Evolutionary conservation across 2,888 invertebrate genomes (phyloP), one percentile per base, ranked within the genome.

Genomic region (Perizoma affinitatum): DNA sequence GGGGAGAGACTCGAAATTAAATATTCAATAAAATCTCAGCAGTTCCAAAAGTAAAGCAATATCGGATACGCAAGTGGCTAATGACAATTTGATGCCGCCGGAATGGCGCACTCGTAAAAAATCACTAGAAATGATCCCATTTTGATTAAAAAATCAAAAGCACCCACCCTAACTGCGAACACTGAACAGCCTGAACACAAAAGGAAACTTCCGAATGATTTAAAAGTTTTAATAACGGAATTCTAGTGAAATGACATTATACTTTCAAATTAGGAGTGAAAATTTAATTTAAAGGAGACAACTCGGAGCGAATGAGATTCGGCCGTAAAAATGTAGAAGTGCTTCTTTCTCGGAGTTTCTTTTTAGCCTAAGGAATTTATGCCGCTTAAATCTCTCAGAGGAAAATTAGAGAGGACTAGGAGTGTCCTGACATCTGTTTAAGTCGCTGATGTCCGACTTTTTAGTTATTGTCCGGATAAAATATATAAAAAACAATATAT

Each of bases 231-330:
- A 93, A 92, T 93, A 93, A 92, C 90, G 86, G 83, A 89, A 88
- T 92, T 86, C 92, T 88, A 93, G 90, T 92, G 87, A 88, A 90
- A 93, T 92, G 92, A 92, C 93, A 92, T 93, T 93, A 93, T 92
- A 93, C 92, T 93, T 93, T 93, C 92, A 93, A 93, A 93, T 93
- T 93, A 88, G 90, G 90, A 92, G 92, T 92, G 92, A 92, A 93
- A 93, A 93, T 93, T 93, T 92, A 93, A 93, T 93, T 93, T 92
- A 92, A 92, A 91, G 90, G 90, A 87, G 90, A 90, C 91, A 91
- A 90, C 82, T 89, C 86, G 88, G 88, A 89, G 86, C 83, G 88
- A 89, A 88, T 88, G 88, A 83, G 89, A 89, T 87, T 83, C 84
- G 75, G 80, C 81, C 90, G 87, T 91, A 90, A 92, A 90, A 92